Evolutionary conservation across 1,140 invertebrate genomes (phyloP).

Genomic region (Anagrus nilaparvatae): DNA sequence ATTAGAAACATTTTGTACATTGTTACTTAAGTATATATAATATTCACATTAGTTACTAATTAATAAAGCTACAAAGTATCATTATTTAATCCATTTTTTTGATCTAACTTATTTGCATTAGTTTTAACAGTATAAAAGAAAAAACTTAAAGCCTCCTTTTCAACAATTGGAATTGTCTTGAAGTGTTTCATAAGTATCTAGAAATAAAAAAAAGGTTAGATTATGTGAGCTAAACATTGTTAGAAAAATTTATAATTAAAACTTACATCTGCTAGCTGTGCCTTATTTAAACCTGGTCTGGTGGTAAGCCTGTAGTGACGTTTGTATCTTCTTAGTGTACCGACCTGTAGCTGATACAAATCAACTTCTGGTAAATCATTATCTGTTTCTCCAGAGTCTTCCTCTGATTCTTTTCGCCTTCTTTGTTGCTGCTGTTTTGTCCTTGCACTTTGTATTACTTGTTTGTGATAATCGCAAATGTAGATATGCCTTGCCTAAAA

Average conservation of each 20-base stretch:
- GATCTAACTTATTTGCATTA: slow-evolving; percentile 85
- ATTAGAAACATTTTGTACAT: slow-evolving; percentile 19
- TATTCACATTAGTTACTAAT: slow-evolving; percentile 14
- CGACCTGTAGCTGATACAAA: slow-evolving; percentile 84
- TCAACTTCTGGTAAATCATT: slow-evolving; percentile 87
- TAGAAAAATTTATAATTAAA: no score
- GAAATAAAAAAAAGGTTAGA: slow-evolving; percentile 18
- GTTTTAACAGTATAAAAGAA: slow-evolving; percentile 96
- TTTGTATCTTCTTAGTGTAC: slow-evolving; percentile 86
- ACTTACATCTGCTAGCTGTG: slow-evolving; percentile 91
- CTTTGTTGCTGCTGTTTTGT: slow-evolving; percentile 58
- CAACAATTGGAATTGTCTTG: slow-evolving; percentile 82
- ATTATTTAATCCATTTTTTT: slow-evolving; percentile 69
- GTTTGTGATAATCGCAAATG: slow-evolving; percentile 94
- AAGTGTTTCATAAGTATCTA: slow-evolving; percentile 91
- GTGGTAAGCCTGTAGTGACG: slow-evolving; percentile 86
- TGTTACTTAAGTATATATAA: slow-evolving; percentile 18
- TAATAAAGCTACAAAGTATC: slow-evolving; percentile 44
- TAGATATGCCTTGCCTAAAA: slow-evolving; percentile 85
- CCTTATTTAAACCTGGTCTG: slow-evolving; percentile 83
- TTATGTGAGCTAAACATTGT: not conserved
- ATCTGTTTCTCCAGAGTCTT: slow-evolving; percentile 80
- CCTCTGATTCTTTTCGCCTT: slow-evolving; percentile 82
- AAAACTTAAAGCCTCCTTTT: slow-evolving; percentile 91
- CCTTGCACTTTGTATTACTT: slow-evolving; percentile 85